A percentile compares a stretch with the other conserved stretches of the same genome.
These are phyloP conservation scores for Aepyceros melampus DNA, from an alignment of 2,113 vertebrate species.

Conservation along the genomic window DNA sequence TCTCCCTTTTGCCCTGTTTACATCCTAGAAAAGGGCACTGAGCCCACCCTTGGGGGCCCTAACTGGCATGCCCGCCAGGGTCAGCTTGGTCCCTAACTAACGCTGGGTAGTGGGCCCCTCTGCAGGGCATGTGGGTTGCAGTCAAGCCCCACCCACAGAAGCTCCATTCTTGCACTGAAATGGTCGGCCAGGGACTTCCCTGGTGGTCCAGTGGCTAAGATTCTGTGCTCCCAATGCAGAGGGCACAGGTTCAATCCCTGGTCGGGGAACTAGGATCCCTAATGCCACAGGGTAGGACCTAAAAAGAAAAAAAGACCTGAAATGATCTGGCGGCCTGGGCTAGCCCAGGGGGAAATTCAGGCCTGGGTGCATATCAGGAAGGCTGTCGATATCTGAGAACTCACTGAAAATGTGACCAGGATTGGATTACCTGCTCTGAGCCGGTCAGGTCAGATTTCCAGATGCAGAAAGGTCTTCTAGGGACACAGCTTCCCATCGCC, in stretches of 20 bases:
- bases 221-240: not conserved
- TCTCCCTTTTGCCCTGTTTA: not conserved
- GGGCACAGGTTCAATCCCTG: not conserved
- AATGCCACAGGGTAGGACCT: not conserved
- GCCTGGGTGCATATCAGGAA: not conserved
- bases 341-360: not conserved
- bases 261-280: not conserved
- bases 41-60: too few species aligned
- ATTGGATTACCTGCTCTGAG: slow-evolving; percentile 23
- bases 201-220: not conserved
- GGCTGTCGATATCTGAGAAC: slow-evolving; percentile 43
- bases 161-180: not conserved
- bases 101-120: fast-evolving
- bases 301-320: not conserved
- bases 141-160: not conserved
- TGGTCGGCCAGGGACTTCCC: not conserved
- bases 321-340: not conserved
- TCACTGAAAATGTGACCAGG: slow-evolving; percentile 39
- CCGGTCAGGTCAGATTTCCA: slow-evolving; percentile 55
- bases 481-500: slow-evolving; percentile 43
- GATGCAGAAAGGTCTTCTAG: slow-evolving; percentile 34
- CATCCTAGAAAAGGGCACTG: not conserved
- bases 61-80: fast-evolving
- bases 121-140: not conserved
- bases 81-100: too few species aligned